A percentile compares a stretch with the other conserved stretches of the same genome.
These are phyloP conservation scores for Myripristis jacobus DNA, from an alignment of 2,797 vertebrate species.

Conservation along the genomic window DNA sequence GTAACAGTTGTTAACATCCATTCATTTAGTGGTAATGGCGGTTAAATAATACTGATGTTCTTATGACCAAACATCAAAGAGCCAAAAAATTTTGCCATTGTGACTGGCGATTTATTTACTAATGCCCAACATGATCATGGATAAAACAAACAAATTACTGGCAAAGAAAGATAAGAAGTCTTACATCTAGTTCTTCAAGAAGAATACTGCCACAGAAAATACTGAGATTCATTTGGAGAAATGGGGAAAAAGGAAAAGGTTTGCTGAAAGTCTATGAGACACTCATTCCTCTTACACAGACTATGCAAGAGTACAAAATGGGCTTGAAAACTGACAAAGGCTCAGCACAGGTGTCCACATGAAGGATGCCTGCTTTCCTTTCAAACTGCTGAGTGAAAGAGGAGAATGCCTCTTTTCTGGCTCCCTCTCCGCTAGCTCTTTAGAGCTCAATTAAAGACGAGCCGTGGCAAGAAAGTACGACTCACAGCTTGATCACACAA, in stretches of 20 bases:
- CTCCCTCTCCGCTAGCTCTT: constrained; percentile 36
- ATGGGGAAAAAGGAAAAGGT: constrained; percentile 8
- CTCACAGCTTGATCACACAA: constrained; percentile 56
- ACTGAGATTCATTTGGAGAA: not conserved
- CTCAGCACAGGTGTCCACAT: constrained; percentile 59
- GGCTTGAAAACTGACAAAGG: constrained; percentile 51
- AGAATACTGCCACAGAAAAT: not conserved
- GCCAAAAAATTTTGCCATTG: not conserved
- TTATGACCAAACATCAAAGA: not conserved
- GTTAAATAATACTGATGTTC: not conserved
- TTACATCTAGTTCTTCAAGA: too few species aligned
- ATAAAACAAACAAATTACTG: not conserved
- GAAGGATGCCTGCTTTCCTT: constrained; percentile 48
- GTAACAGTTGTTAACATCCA: too few species aligned
- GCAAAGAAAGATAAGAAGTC: too few species aligned
- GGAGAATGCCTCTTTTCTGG: constrained; percentile 25
- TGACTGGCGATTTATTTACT: not conserved
- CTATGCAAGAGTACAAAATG: constrained; percentile 29
- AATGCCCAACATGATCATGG: not conserved
- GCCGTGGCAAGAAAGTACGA: constrained; percentile 32
- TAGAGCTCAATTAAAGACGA: constrained; percentile 52
- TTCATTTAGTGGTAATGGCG: not conserved
- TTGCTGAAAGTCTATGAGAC: constrained; percentile 17
- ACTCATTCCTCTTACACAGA: too few species aligned
- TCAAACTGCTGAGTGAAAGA: constrained; percentile 51